phyloP scores from a whole-genome alignment of 2,113 vertebrate species.

The Xyrauchen texanus region DNA sequence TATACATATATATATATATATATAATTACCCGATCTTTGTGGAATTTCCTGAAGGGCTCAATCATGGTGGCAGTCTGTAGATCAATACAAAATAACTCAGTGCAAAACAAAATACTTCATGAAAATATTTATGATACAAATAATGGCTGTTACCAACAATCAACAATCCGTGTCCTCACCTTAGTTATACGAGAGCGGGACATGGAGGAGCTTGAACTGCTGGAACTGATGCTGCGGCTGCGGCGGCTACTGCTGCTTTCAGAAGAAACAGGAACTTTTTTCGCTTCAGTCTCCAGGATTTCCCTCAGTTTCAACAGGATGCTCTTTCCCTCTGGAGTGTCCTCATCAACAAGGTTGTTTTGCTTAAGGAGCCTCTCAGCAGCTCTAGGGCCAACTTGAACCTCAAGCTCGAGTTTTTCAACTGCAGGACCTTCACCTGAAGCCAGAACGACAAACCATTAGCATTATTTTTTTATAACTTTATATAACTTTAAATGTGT shows the following conservation, averaged over 20 bases:
- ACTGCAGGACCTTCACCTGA: slow-evolving; percentile 67
- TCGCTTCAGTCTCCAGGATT: slow-evolving; percentile 66
- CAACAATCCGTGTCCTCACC: slow-evolving; percentile 35
- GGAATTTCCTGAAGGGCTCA: slow-evolving; percentile 36
- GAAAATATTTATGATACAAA: not conserved
- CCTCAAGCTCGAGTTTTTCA: slow-evolving; percentile 78
- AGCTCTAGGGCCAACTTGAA: slow-evolving; percentile 74
- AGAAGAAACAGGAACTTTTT: slow-evolving; percentile 28
- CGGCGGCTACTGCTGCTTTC: slow-evolving; percentile 23
- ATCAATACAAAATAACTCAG: not conserved
- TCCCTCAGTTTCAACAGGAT: slow-evolving; percentile 74
- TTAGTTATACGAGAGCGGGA: slow-evolving; percentile 48
- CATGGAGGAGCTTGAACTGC: slow-evolving; percentile 49
- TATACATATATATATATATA: not conserved
- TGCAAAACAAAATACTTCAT: not conserved
- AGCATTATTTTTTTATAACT: not conserved
- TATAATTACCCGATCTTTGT: slow-evolving; percentile 43
- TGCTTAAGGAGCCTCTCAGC: slow-evolving; percentile 72
- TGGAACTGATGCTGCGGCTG: not conserved
- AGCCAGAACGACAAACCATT: slow-evolving; percentile 15
- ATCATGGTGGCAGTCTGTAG: not conserved
- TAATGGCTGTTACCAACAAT: not conserved
- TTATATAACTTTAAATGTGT: not conserved
- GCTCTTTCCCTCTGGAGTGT: slow-evolving; percentile 47
- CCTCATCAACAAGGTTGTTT: slow-evolving; percentile 59